phyloP scores from a whole-genome alignment of 2,113 vertebrate species.

The Rhabdomys dilectus region DNA sequence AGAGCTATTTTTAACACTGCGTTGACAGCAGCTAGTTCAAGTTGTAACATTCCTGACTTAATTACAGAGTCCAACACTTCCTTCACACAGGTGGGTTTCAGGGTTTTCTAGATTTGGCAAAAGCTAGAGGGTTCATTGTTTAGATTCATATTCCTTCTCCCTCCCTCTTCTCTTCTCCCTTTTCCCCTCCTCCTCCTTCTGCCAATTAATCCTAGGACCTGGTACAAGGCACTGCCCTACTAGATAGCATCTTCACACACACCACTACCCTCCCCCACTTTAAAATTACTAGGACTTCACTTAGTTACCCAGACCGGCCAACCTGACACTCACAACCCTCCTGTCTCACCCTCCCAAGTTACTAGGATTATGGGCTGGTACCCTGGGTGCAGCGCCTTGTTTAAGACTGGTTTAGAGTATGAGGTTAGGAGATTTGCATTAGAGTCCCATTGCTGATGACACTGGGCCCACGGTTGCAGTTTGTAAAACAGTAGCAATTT shows the following conservation, averaged over 20 bases:
- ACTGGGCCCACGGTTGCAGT: neutral
- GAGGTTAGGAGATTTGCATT: neutral
- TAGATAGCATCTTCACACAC: neutral
- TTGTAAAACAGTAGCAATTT: neutral
- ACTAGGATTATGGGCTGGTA: neutral
- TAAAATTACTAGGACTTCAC: neutral
- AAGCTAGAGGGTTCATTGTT: neutral
- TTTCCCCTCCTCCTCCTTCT: neutral
- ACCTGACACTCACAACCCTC: rapidly evolving
- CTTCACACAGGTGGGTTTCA: conserved; percentile 8
- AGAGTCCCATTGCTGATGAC: neutral
- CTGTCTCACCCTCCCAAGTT: neutral
- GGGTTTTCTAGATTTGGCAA: neutral
- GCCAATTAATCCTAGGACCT: neutral
- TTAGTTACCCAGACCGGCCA: neutral
- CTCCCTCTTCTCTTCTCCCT: too few species aligned
- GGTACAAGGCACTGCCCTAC: too few species aligned
- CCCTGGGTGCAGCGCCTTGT: neutral
- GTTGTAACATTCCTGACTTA: conserved; percentile 68
- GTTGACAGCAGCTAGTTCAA: conserved; percentile 56
- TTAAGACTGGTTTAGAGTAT: neutral
- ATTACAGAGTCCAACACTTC: conserved; percentile 48
- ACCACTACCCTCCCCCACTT: rapidly evolving
- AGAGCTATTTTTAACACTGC: conserved; percentile 62
- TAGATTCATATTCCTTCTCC: neutral